Conservation (phyloP, 1,140 invertebrate species). For the Armadillidium nasatum region DNA sequence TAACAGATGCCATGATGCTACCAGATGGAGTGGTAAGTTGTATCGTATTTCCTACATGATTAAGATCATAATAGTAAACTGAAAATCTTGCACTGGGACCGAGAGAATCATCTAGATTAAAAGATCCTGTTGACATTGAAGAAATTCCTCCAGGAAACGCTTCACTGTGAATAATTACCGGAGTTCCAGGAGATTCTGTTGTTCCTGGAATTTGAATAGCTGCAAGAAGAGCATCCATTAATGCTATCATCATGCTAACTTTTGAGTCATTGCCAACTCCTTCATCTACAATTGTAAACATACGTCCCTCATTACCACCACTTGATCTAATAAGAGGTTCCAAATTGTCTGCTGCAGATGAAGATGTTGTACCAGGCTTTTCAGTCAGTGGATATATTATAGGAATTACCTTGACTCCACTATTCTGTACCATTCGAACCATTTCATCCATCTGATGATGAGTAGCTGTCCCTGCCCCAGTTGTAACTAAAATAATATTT, state of each 20-base stretch:
- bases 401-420: conserved; percentile 18
- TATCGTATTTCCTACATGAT: conserved; percentile 44
- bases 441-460: conserved; percentile 31
- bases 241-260: conserved; percentile 54
- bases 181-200: conserved; percentile 35
- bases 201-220: conserved; percentile 35
- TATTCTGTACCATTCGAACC: conserved; percentile 20
- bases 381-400: conserved; percentile 38
- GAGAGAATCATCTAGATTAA: conserved; percentile 45
- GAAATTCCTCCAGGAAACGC: conserved; percentile 36
- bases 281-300: conserved; percentile 53
- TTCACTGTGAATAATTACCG: conserved; percentile 34
- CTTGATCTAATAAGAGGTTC: conserved; percentile 53
- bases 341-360: conserved; percentile 45
- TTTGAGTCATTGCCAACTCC: conserved; percentile 54
- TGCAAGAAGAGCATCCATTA: conserved; percentile 42
- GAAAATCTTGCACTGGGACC: conserved; percentile 44
- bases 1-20: conserved; percentile 33
- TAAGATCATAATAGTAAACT: conserved; percentile 46
- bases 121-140: conserved; percentile 44
- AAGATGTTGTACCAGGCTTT: conserved; percentile 30
- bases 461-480: conserved; percentile 24
- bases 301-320: conserved; percentile 50
- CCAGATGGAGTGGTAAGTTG: conserved; percentile 44
- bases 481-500: conserved; percentile 29